Evolutionary conservation across 2,113 vertebrate genomes (phyloP), one percentile per base, ranked within the genome.

Genomic region (Mohoua ochrocephala): DNA sequence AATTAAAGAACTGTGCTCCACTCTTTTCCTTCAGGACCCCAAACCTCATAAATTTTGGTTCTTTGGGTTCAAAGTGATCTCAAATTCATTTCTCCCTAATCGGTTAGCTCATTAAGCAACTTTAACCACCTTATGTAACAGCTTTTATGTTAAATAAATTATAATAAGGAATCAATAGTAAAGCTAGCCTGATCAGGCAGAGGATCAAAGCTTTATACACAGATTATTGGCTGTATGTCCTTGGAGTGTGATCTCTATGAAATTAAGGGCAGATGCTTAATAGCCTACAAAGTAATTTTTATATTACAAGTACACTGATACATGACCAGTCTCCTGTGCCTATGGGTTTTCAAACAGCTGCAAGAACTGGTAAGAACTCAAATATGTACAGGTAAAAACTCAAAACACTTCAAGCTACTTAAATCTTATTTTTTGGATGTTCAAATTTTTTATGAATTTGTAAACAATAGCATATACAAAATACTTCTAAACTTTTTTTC

Each of bases 111-210:
- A 97, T 97, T 96, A 97, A 94, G 92, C 45, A 96, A 91, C 45
- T 93, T 94, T 93, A 96, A 90, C 60, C 37, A 95, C 64, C 80
- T 96, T 91, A 96, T 95, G 79, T 93, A 97, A 96, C 44, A 95
- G 82, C 64, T 95, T 95, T 96, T 74, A 93, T 83, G 89, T 95
- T 97, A 94, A 97, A 97, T 96, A 97, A 97, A 95, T 96, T 95
- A 96, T 95, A 95, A 95, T 84, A 87, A 88, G n/a, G 76, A 97
- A 96, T 97, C 95, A 93, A 95, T 96, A 97, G 84, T 63, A 91
- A 95, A 95, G 68, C 74, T 90, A 92, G 50, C 24, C 47, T 75
- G 93, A 94, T 95, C 86, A 94, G 50, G 71, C 44, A 91, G 33
- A 95, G 39, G 57, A 96, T 96, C 94, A 96, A 97, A 97, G 90